These are phyloP conservation scores for Drosophila lutescens DNA, from an alignment of 2,888 invertebrate genomes.

Conservation along the genomic window DNA sequence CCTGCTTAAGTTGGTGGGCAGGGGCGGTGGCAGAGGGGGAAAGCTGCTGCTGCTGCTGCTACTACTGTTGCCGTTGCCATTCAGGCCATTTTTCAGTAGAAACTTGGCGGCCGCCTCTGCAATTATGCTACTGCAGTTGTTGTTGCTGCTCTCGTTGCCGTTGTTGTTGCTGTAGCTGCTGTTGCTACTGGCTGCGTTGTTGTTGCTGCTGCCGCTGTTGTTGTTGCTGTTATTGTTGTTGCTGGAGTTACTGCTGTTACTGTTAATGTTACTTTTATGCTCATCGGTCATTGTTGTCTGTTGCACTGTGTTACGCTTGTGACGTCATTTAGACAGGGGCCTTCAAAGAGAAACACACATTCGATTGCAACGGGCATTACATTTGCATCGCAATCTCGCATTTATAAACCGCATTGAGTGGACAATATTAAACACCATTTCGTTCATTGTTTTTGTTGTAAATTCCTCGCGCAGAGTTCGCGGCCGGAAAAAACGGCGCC, in stretches of 20 bases:
- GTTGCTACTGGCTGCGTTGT: constrained; percentile 45
- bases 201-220: constrained; percentile 47
- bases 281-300: constrained; percentile 87
- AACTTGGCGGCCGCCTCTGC: constrained; percentile 79
- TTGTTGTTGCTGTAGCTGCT: constrained; percentile 43
- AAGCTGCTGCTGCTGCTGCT: constrained; percentile 47
- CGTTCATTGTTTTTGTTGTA: constrained; percentile 64
- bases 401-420: constrained; percentile 25
- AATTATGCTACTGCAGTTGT: constrained; percentile 69
- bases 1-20: constrained; percentile 26
- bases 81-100: constrained; percentile 81
- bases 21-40: constrained; percentile 67
- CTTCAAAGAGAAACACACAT: constrained; percentile 41
- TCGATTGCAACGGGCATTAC: constrained; percentile 15
- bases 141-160: constrained; percentile 46
- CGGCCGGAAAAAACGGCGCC: constrained; percentile 63
- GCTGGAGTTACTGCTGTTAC: constrained; percentile 85
- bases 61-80: constrained; percentile 52
- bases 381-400: constrained; percentile 17
- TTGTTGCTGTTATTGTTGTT: constrained; percentile 45
- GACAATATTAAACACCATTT: constrained; percentile 40
- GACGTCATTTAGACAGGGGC: constrained; percentile 50
- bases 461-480: constrained; percentile 70
- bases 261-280: constrained; percentile 85
- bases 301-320: constrained; percentile 57